Percentiles rank a stretch among this genome's conserved stretches.
Evolutionary conservation across 2,888 invertebrate species (phyloP).

Genomic region (Aphidius colemani): DNA sequence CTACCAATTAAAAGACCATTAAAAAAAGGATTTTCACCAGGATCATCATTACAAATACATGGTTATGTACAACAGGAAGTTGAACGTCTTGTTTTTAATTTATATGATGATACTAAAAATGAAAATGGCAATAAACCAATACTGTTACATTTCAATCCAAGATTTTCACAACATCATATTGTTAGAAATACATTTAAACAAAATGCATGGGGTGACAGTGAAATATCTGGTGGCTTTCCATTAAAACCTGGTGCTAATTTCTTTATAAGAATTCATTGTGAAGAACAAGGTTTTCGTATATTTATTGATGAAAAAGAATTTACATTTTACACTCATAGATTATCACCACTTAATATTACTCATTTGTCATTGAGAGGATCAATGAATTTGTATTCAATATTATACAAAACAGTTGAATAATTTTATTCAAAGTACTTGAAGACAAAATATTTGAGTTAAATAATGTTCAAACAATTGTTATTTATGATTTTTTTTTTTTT

Average conservation of each 20-base stretch:
- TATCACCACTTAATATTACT: constrained; percentile 74
- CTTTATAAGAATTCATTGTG: constrained; percentile 69
- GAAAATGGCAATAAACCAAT: constrained; percentile 49
- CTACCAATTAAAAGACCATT: no score
- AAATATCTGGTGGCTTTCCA: constrained; percentile 69
- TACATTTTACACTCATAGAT: constrained; percentile 75
- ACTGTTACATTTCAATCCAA: constrained; percentile 83
- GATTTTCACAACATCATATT: constrained; percentile 72
- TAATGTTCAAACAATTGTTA: no score
- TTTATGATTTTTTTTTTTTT: no score
- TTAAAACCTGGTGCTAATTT: constrained; percentile 77
- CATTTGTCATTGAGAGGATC: constrained; percentile 76
- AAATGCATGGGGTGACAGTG: constrained; percentile 81
- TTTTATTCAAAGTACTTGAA: no score
- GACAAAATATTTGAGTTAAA: no score
- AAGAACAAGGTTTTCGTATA: constrained; percentile 68
- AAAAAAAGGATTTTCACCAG: no score
- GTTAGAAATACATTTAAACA: constrained; percentile 81
- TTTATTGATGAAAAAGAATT: constrained; percentile 72
- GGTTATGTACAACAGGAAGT: no score
- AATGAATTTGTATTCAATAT: constrained; percentile 72
- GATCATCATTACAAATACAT: no score
- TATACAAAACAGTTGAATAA: constrained; percentile 57
- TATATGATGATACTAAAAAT: no score
- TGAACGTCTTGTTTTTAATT: no score